Base-by-base conservation (phyloP, 2,797 vertebrate species). In the Garrulus glandarius region DNA sequence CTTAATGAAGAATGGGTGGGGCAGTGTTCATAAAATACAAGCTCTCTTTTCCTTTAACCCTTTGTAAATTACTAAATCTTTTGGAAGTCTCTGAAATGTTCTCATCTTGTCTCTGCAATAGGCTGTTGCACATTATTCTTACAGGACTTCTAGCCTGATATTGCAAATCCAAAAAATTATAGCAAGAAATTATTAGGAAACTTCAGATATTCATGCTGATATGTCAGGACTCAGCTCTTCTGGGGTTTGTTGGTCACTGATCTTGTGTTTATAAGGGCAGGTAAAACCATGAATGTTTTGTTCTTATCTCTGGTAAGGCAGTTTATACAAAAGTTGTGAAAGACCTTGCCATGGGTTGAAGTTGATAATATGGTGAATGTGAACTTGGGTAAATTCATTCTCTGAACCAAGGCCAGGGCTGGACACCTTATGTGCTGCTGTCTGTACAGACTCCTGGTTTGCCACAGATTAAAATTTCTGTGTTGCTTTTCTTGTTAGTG, bases 1-100 rank as follows among this genome's bases (percentile, higher is more conserved):
- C 91, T 94, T 96, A 84, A 77, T 75, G 90, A 88, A 95, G 89
- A 89, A 64, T 47, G 50, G n/a, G 43, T 81, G 64, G 94, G 29
- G 65, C 75, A 75, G 43, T 60, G 56, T 36, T 83, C 6, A 29
- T 76, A 77, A 94, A 86, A 82, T 46, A 72, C 29, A 84, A 50
- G 41, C 29, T 41, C n/a, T 55, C 5, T 90, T 93, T 91, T 92
- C n/a, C 52, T 91, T 95, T 95, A 94, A 91, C 67, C 52, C 67
- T 76, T 87, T 85, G 27, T 47, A 70, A 87, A 76, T 59, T 69
- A 32, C 46, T n/a, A 22, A 41, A 47, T 21, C 13, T 82, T 79
- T 70, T 56, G 50, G 36, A 81, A 81, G 21, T 36, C 5, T 82
- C 30, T 72, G 60, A 74, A 77, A 41, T 53, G 6, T 37, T 82